Conservation (phyloP, 2,797 vertebrate species). For the Champsocephalus gunnari region DNA sequence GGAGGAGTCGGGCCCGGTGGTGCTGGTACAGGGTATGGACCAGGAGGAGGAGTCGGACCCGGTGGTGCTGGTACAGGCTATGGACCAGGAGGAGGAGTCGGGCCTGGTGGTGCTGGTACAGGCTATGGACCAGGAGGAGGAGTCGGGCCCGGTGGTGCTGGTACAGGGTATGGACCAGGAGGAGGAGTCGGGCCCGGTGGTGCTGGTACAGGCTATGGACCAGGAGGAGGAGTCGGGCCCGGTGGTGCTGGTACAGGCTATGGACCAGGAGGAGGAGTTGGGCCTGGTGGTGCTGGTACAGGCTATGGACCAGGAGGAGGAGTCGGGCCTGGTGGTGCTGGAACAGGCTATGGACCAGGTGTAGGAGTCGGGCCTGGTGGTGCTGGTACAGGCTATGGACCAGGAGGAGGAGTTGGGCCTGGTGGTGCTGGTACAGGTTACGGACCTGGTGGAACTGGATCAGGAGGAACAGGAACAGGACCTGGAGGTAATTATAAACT, state of each 20-base stretch:
- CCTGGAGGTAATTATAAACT: no score
- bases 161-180: conserved; percentile 15
- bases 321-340: conserved; percentile 36
- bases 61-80: conserved; percentile 44
- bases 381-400: conserved; percentile 15
- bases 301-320: conserved; percentile 15
- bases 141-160: conserved; percentile 20
- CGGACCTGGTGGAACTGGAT: conserved; percentile 41
- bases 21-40: conserved; percentile 35
- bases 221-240: conserved; percentile 34
- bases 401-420: conserved; percentile 10
- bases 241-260: conserved; percentile 33
- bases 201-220: conserved; percentile 43
- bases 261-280: not conserved
- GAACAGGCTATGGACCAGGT: conserved; percentile 47
- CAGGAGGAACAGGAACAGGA: conserved; percentile 12
- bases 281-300: conserved; percentile 34
- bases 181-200: conserved; percentile 29
- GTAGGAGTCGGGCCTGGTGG: conserved; percentile 47
- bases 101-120: conserved; percentile 9
- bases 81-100: conserved; percentile 43
- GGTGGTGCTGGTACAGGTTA: not conserved
- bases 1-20: conserved; percentile 26
- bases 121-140: conserved; percentile 39
- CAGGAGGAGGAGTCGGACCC: conserved; percentile 22